Evolutionary conservation across 2,797 vertebrate species (phyloP), one percentile per base, ranked within the genome.

Genomic region (Takifugu ocellatus): DNA sequence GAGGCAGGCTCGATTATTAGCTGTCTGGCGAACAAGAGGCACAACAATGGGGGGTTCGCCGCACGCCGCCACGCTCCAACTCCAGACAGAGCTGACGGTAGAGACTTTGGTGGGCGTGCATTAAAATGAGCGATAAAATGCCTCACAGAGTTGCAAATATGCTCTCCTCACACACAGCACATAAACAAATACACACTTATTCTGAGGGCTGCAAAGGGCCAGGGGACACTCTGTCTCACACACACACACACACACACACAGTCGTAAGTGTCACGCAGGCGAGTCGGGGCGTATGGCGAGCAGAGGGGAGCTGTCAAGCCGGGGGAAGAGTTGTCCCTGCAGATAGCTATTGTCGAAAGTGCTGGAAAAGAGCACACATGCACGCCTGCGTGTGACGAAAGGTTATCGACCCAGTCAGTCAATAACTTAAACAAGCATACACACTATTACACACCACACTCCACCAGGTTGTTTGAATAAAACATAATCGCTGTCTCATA

Each of bases 201-300:
- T 66, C 26, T 53, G 51, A 54, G 54, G 27, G 61, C 61, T 59
- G 54, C 21, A 15, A 72, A 65, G 58, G 70, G 75, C 77, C 75
- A 36, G 48, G 75, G 76, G 81, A 86, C 65, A 59, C 4, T 27
- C 81, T 84, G 85, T 85, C 84, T 75, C 74, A 62, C 61, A 55
- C 31, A 33, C 6, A 33, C 31, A 33, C 6, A 33, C 31, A 33
- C 9, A 33, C 31, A 33, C 31, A 17, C 66, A 25, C 61, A 66
- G 78, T 78, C 77, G 75, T 71, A 82, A 81, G 75, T 79, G 73
- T 84, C 81, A 79, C 76, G 69, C 81, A 59, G 72, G 69, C 74
- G 45, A 67, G 77, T 45, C 70, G 27, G 64, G 62, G 75, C 67
- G 59, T 73, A 74, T 56, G 78, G 71, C 6, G 56, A 57, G 43